phyloP scores from a whole-genome alignment of 2,888 invertebrate species.

The Tridacna crocea region DNA sequence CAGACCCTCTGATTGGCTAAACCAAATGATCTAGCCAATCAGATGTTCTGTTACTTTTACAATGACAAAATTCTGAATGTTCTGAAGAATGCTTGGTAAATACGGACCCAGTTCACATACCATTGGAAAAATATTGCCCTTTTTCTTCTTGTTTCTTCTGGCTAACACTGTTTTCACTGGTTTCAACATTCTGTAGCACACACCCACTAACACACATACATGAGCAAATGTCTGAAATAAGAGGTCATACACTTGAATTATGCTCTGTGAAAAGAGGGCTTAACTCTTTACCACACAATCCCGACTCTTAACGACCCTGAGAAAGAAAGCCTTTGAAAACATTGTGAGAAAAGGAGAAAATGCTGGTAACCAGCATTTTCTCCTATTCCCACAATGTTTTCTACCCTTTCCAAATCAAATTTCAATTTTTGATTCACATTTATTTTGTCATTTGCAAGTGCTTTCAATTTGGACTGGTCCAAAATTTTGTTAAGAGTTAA shows the following conservation, averaged over 20 bases:
- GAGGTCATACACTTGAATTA: not conserved
- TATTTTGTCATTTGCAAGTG: too few species aligned
- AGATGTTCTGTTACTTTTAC: too few species aligned
- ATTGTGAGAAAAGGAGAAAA: too few species aligned
- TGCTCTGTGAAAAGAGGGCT: not conserved
- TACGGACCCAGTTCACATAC: conserved; percentile 58
- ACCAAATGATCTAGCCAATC: too few species aligned
- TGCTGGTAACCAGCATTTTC: conserved; percentile 1
- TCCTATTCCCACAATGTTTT: not conserved
- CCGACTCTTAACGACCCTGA: not conserved
- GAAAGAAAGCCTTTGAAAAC: too few species aligned
- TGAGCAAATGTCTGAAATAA: conserved; percentile 87
- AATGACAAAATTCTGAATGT: too few species aligned
- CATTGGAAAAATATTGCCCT: conserved; percentile 71
- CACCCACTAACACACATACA: conserved; percentile 86
- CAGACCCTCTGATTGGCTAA: too few species aligned
- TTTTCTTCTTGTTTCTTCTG: conserved; percentile 88
- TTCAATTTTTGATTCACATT: not conserved
- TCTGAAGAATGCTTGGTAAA: too few species aligned
- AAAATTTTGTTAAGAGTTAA: too few species aligned
- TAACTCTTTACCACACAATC: not conserved
- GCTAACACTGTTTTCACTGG: conserved; percentile 83
- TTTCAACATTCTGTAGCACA: conserved; percentile 81
- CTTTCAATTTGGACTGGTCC: too few species aligned
- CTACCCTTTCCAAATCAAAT: not conserved